A percentile compares a stretch with the other conserved stretches of the same genome.
Conservation (phyloP, 1,140 invertebrate species). For the Melipona quadrifasciata region DNA sequence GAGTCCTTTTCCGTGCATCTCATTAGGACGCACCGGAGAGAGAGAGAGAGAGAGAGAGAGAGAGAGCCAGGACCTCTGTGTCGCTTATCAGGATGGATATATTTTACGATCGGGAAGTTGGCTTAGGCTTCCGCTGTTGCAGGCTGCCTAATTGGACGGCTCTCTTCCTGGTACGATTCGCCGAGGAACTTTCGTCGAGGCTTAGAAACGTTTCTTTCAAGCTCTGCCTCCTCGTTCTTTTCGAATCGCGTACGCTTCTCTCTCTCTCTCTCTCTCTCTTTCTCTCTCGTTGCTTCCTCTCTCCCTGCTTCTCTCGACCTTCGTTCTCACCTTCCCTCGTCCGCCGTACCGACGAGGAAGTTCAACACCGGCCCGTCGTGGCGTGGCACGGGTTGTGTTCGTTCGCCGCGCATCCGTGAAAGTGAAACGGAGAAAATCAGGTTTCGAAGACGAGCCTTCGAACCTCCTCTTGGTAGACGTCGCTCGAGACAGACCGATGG, state of each 20-base stretch:
- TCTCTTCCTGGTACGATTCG: constrained; percentile 61
- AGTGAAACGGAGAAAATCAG: constrained; percentile 71
- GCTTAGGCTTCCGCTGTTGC: constrained; percentile 58
- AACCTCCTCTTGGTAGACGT: constrained; percentile 47
- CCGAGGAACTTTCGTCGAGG: constrained; percentile 4
- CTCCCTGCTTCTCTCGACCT: constrained; percentile 32
- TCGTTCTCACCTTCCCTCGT: constrained; percentile 47
- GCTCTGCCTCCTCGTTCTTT: background rate
- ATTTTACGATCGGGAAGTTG: constrained; percentile 68
- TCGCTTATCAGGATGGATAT: constrained; percentile 65
- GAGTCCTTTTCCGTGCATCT: constrained; percentile 67
- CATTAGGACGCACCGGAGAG: constrained; percentile 52
- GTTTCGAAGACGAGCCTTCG: constrained; percentile 69
- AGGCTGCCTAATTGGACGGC: constrained; percentile 64
- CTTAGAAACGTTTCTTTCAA: background rate
- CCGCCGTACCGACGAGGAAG: constrained; percentile 46
- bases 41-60: background rate
- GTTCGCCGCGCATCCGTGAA: constrained; percentile 63
- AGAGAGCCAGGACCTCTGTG: constrained; percentile 45
- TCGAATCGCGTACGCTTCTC: background rate
- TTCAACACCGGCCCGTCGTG: constrained; percentile 49
- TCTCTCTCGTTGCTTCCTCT: background rate
- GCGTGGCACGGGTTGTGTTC: constrained; percentile 41
- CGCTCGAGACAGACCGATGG: constrained; percentile 30
- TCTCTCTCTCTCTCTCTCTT: background rate